A percentile compares a stretch with the other conserved stretches of the same genome.
Conservation (phyloP, 2,797 vertebrate genomes). For the Hybognathus amarus region DNA sequence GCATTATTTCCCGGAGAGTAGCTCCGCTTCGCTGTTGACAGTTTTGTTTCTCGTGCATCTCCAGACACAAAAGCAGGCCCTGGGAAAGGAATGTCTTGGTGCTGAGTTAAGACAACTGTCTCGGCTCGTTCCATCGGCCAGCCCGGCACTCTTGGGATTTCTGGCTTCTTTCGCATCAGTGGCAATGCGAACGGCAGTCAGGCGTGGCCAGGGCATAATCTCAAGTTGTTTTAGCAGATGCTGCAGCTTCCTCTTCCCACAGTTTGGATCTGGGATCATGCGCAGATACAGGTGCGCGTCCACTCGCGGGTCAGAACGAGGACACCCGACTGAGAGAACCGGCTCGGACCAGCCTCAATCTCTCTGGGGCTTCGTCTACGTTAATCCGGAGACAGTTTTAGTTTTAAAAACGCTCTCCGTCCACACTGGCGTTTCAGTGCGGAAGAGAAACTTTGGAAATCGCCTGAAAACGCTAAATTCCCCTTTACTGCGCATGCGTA, state of each 20-base stretch:
- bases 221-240: slow-evolving; percentile 85
- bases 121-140: slow-evolving; percentile 77
- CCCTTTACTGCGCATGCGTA: no score
- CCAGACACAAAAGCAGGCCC: slow-evolving; percentile 78
- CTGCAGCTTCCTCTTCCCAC: slow-evolving; percentile 88
- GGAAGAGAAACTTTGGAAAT: no score
- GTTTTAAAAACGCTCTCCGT: no score
- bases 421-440: no score
- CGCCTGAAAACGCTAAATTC: no score
- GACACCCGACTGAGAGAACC: slow-evolving; percentile 19
- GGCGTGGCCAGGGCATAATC: slow-evolving; percentile 82
- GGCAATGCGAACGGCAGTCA: slow-evolving; percentile 81
- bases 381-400: no score
- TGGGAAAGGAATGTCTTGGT: slow-evolving; percentile 89
- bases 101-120: slow-evolving; percentile 84
- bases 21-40: slow-evolving; percentile 73
- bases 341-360: not conserved
- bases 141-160: slow-evolving; percentile 79
- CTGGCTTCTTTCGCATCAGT: slow-evolving; percentile 85
- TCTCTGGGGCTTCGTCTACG: not conserved
- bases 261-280: slow-evolving; percentile 80
- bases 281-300: slow-evolving; percentile 77
- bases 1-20: slow-evolving; percentile 72
- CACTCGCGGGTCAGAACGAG: slow-evolving; percentile 72
- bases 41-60: slow-evolving; percentile 80